Base-by-base conservation (phyloP, 2,797 vertebrate genomes). In the Numenius phaeopus region DNA sequence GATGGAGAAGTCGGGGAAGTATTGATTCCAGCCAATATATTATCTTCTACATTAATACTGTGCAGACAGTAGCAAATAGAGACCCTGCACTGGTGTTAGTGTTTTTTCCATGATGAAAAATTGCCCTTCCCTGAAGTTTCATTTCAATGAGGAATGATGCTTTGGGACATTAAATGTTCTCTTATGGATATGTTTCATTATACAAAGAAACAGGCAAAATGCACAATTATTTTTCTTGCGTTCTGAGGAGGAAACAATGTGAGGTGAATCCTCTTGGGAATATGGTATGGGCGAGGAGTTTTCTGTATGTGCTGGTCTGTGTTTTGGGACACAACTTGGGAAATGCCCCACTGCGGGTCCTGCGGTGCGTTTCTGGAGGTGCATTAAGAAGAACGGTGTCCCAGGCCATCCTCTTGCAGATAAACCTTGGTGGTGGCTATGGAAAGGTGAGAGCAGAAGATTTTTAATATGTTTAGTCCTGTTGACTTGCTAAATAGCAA, bases 1-100 rank as follows among this genome's bases (percentile, higher is more conserved):
- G 93, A 95, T 98, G 94, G 85, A n/a, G 22, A 90, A 97, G 92
- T 71, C 79, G 47, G 88, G 89, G 44, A 94, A 97, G 94, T 97
- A 98, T 98, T 94, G 97, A 98, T 97, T 98, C 54, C 23, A 95
- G 93, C 85, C 96, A 93, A 97, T 97, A 90, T 83, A 95, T 97
- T 97, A 97, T 97, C 93, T 96, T 90, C 96, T n/a, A 29, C 94
- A 71, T 94, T 94, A 96, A 96, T 97, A 97, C 90, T 94, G 95
- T 79, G 87, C 83, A 94, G 93, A 73, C 96, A 89, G 87, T 57
- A 94, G 87, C 90, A 89, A 82, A 96, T 61, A 91, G 96, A 98
- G 97, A 91, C 57, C 23, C 57, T 67, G 87, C 58, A 3, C 47
- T 26, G 50, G 55, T 32, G 37, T 44, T 78, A 78, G 62, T 80